Evolutionary conservation across 2,797 vertebrate genomes (phyloP).

Genomic region (Hydrophis major): DNA sequence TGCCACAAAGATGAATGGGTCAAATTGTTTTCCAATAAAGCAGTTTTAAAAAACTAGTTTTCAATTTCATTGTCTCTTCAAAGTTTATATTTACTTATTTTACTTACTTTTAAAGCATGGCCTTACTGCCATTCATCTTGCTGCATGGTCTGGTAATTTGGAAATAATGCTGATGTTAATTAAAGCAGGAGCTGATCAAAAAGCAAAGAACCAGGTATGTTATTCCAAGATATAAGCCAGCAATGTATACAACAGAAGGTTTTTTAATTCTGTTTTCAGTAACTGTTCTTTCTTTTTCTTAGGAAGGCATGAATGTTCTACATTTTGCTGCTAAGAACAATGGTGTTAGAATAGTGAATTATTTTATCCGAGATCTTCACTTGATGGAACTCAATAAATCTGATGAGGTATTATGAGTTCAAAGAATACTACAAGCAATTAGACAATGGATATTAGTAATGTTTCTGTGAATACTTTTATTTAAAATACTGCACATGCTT

Average conservation of each 20-base stretch:
- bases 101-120: slow-evolving; percentile 73
- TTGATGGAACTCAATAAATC: slow-evolving; percentile 83
- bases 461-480: not conserved
- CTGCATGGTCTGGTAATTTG: slow-evolving; percentile 89
- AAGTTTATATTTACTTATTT: not conserved
- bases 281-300: slow-evolving; percentile 23
- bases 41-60: not conserved
- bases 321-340: slow-evolving; percentile 90
- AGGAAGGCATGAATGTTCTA: slow-evolving; percentile 87
- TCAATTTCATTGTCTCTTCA: slow-evolving; percentile 34
- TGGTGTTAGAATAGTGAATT: slow-evolving; percentile 79
- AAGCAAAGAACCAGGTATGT: slow-evolving; percentile 70
- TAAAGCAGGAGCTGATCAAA: slow-evolving; percentile 85
- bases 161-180: slow-evolving; percentile 84
- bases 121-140: slow-evolving; percentile 84
- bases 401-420: slow-evolving; percentile 73
- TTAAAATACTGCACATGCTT: not conserved
- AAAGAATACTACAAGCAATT: slow-evolving; percentile 4
- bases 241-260: not conserved
- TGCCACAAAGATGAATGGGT: not conserved
- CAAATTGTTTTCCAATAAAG: not conserved
- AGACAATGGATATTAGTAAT: not conserved
- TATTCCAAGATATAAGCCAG: not conserved
- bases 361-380: slow-evolving; percentile 87
- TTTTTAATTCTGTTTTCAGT: not conserved